Evolutionary conservation across 2,888 invertebrate genomes (phyloP), one percentile per base, ranked within the genome.

Genomic region (Ophion ventricosus): DNA sequence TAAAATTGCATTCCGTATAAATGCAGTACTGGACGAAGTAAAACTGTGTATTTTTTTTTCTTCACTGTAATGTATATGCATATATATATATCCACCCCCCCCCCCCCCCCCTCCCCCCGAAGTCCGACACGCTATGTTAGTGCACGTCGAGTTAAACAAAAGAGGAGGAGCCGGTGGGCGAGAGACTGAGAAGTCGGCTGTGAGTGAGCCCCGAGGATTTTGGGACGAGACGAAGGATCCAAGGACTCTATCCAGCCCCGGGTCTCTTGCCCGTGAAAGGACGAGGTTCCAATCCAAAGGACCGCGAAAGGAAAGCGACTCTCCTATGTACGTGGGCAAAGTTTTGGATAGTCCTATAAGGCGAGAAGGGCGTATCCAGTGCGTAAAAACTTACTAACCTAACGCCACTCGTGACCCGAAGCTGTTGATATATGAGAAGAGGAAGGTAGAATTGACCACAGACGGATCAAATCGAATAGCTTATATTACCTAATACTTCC

Each of bases 401-500:
- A 63, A n/a, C 10, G 49, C 40, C 20, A 17, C 20, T 20, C 14
- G 49, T 17, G 54, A 56, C 23, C 11, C 40, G 14, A 43, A 75
- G 56, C 56, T 43, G 74, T 61, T 25, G 56, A 74, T 74, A 54
- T 67, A 59, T 56, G 73, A 43, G 72, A 75, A 64, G 67, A 76
- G 54, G 43, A 69, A 69, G 57, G 66, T 49, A 70, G 54, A 63
- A 70, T 83, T 82, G 82, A 79, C 82, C 84, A 74, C 77, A 57
- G 75, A 63, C 80, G 82, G 76, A 80, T 79, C 73, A 74, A 80
- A 80, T 79, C 78, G 78, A 63, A 74, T 66, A 73, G 72, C 79
- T 82, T 79, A 67, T 72, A 76, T 82, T 84, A 84, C 79, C 75
- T 76, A 66, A 80, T 76, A 84, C 78, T 82, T 75, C 82, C 72